phyloP scores from a whole-genome alignment of 1,140 invertebrate species.

The Phymorhynchus buccinoides region DNA sequence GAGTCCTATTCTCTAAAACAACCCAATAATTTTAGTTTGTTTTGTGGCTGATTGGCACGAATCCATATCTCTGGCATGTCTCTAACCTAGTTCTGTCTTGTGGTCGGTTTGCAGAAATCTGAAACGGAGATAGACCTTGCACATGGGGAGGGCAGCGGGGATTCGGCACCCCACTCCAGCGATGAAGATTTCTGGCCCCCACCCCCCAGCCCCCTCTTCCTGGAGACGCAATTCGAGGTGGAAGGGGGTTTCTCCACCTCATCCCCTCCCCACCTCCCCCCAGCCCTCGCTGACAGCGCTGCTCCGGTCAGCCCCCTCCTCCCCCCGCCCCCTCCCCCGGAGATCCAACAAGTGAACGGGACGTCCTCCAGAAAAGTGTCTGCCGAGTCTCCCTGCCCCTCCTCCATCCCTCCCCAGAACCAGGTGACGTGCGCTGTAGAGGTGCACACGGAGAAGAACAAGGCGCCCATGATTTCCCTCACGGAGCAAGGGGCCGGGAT shows the following conservation, averaged over 20 bases:
- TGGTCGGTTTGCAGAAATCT: not conserved
- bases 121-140: not conserved
- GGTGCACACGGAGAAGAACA: conserved; percentile 61
- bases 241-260: not conserved
- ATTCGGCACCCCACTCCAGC: not conserved
- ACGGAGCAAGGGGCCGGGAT: conserved; percentile 31
- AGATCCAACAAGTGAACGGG: not conserved
- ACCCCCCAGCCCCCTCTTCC: not conserved
- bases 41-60: too few species aligned
- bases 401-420: conserved; percentile 56
- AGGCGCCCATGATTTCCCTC: conserved; percentile 38
- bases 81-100: too few species aligned
- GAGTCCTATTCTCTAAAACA: too few species aligned
- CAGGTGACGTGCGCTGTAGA: conserved; percentile 64
- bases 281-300: not conserved
- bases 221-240: not conserved
- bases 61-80: too few species aligned
- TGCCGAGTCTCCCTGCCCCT: not conserved
- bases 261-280: not conserved
- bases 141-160: not conserved
- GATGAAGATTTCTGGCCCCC: not conserved
- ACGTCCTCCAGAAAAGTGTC: conserved; percentile 19
- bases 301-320: not conserved
- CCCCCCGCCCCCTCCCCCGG: not conserved
- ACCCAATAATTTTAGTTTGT: too few species aligned